Evolutionary conservation across 1,140 invertebrate genomes (phyloP).

Genomic region (Lasioglossum albipes): DNA sequence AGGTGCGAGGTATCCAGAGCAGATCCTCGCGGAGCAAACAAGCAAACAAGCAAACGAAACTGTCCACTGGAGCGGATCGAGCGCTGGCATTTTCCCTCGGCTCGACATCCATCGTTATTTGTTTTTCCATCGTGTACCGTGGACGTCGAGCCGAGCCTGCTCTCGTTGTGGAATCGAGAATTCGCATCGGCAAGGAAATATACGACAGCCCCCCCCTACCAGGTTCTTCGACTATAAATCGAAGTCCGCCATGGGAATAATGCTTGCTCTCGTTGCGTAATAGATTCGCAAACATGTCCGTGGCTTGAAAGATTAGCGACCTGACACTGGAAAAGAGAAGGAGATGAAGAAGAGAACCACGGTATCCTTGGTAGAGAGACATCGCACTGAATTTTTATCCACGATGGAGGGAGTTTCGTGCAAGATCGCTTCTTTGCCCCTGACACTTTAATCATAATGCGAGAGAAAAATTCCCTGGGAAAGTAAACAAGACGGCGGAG

Average conservation of each 20-base stretch:
- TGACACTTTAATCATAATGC: too few species aligned
- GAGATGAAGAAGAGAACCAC: too few species aligned
- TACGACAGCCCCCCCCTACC: background rate
- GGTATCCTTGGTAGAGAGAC: too few species aligned
- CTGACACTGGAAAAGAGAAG: background rate
- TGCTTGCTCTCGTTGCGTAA: background rate
- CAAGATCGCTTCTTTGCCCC: too few species aligned
- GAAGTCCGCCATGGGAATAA: background rate
- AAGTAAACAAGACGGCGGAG: too few species aligned
- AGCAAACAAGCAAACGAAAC: conserved; percentile 11
- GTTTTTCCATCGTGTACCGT: background rate
- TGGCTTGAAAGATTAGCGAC: background rate
- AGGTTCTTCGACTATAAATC: background rate
- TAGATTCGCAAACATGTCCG: background rate
- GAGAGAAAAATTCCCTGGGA: too few species aligned
- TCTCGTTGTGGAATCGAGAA: background rate
- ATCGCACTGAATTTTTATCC: too few species aligned
- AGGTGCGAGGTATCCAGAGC: too few species aligned
- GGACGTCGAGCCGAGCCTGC: background rate
- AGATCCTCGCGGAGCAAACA: background rate
- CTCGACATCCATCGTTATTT: background rate
- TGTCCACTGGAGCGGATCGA: background rate
- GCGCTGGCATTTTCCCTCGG: background rate
- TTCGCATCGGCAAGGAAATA: background rate
- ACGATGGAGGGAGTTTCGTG: too few species aligned